phyloP scores from a whole-genome alignment of 2,888 invertebrate genomes.

The Spodoptera littoralis region DNA sequence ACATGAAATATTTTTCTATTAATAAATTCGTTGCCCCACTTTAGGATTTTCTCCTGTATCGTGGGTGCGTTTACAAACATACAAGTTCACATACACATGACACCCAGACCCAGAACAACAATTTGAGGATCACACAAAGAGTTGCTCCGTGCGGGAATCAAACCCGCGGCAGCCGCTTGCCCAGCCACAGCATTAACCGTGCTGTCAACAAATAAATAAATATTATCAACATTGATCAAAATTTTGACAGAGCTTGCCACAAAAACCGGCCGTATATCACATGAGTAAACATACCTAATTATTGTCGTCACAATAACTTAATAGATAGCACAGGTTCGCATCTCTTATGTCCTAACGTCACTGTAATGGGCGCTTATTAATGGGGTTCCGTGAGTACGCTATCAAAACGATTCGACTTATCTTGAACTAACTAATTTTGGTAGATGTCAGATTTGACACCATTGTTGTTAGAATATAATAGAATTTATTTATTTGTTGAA shows the following conservation, averaged over 20 bases:
- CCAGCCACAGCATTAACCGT: too few species aligned
- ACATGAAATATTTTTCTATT: too few species aligned
- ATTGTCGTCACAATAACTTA: slow-evolving; percentile 66
- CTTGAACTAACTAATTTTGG: slow-evolving; percentile 10
- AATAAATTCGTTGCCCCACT: too few species aligned
- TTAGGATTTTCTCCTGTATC: too few species aligned
- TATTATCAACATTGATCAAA: not conserved
- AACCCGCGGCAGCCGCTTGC: too few species aligned
- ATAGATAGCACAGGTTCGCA: slow-evolving; percentile 65
- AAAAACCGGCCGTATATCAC: slow-evolving; percentile 21
- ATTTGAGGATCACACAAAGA: too few species aligned
- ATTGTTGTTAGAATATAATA: slow-evolving; percentile 3
- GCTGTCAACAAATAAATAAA: too few species aligned
- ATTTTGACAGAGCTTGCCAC: not conserved
- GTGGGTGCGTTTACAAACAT: too few species aligned
- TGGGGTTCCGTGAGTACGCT: slow-evolving; percentile 29
- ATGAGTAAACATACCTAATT: slow-evolving; percentile 52
- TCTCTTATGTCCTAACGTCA: slow-evolving; percentile 58
- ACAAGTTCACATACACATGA: too few species aligned
- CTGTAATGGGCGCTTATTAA: slow-evolving; percentile 37
- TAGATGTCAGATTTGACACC: slow-evolving; percentile 8
- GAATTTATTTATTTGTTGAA: not conserved
- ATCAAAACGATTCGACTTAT: slow-evolving; percentile 16
- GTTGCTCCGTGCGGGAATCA: too few species aligned
- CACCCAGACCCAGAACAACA: too few species aligned